These are phyloP conservation scores for Euwallacea similis DNA, from an alignment of 1,140 invertebrate genomes.

Conservation along the genomic window DNA sequence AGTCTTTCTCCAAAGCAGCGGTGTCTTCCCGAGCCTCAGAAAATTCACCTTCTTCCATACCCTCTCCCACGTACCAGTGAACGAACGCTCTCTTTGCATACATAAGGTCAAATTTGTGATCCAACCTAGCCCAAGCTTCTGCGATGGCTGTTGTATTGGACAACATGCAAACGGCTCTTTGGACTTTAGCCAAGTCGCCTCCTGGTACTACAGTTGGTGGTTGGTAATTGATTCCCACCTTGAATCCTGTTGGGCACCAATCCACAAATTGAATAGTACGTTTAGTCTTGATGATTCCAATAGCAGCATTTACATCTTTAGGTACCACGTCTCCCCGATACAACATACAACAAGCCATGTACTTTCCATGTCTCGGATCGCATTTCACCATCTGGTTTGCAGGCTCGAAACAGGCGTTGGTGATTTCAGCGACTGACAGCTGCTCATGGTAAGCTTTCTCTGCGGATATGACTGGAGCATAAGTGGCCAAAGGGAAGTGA, in stretches of 20 bases:
- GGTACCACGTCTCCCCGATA: slow-evolving; percentile 65
- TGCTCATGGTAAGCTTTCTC: slow-evolving; percentile 54
- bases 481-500: slow-evolving; percentile 82
- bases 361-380: slow-evolving; percentile 85
- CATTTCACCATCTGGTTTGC: slow-evolving; percentile 94
- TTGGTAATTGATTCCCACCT: too few relatives aligned
- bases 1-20: slow-evolving; percentile 81
- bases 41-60: slow-evolving; percentile 86
- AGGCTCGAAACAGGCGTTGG: slow-evolving; percentile 59
- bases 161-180: too few relatives aligned
- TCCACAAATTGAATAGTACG: slow-evolving; percentile 78
- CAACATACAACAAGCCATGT: slow-evolving; percentile 80
- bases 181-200: too few relatives aligned
- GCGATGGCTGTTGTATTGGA: slow-evolving; percentile 66
- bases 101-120: slow-evolving; percentile 83
- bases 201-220: too few relatives aligned
- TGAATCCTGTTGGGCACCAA: too few relatives aligned
- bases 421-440: slow-evolving; percentile 75
- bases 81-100: slow-evolving; percentile 83
- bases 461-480: slow-evolving; percentile 67
- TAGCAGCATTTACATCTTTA: slow-evolving; percentile 86
- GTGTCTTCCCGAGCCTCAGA: slow-evolving; percentile 84
- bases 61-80: slow-evolving; percentile 84
- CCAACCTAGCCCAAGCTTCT: slow-evolving; percentile 79
- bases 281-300: slow-evolving; percentile 86